Conservation (phyloP, 2,797 vertebrate species). For the Otus scops region DNA sequence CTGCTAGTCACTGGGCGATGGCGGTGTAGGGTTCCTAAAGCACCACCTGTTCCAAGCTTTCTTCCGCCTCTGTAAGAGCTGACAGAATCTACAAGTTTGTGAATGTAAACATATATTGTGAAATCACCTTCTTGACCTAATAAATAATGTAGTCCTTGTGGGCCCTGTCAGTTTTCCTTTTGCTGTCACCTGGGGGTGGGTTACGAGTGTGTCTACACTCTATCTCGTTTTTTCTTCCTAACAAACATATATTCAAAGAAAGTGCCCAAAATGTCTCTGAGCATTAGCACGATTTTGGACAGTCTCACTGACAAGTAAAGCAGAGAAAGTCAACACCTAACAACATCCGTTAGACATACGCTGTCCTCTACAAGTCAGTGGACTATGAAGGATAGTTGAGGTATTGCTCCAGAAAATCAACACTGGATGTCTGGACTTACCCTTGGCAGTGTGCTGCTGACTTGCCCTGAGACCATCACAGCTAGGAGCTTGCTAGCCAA, state of each 20-base stretch:
- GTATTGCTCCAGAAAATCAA: not conserved
- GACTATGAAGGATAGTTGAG: not conserved
- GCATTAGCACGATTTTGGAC: not conserved
- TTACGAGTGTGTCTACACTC: not conserved
- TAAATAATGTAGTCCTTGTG: not conserved
- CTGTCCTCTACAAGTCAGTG: not conserved
- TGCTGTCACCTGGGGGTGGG: not conserved
- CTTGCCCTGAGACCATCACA: not conserved
- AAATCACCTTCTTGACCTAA: not conserved
- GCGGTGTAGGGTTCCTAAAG: not conserved
- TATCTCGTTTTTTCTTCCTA: not conserved
- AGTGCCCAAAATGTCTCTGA: not conserved
- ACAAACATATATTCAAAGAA: not conserved
- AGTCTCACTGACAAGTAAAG: not conserved
- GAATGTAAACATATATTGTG: not conserved
- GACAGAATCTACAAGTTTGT: not conserved
- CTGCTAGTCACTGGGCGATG: not conserved
- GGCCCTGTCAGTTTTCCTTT: not conserved
- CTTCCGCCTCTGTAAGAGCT: not conserved
- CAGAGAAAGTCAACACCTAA: not conserved
- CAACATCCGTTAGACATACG: not conserved
- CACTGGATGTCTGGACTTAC: accelerated
- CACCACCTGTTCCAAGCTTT: not conserved
- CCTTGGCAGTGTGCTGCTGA: not conserved
- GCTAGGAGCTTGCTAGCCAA: not conserved